Percentiles rank a stretch among this genome's conserved stretches.
Evolutionary conservation across 1,140 invertebrate genomes (phyloP).

Genomic region (Solen grandis): DNA sequence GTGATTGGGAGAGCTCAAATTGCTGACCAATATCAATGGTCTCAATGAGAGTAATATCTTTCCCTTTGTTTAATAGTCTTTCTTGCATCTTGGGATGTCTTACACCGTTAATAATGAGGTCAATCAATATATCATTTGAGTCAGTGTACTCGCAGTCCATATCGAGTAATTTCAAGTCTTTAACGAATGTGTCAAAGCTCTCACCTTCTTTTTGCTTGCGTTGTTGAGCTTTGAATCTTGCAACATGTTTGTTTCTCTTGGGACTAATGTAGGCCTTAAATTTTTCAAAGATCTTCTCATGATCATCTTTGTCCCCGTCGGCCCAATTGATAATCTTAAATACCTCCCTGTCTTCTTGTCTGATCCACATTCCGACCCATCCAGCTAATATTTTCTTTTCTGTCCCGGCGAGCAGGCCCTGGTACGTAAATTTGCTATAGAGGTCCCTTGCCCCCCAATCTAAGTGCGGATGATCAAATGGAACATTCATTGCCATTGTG

Average conservation of each 20-base stretch:
- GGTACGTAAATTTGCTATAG: constrained; percentile 33
- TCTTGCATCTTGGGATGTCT: constrained; percentile 19
- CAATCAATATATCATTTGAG: constrained; percentile 18
- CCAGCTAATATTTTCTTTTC: constrained; percentile 31
- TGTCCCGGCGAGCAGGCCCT: constrained; percentile 33
- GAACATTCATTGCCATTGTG: too few species aligned
- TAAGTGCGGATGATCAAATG: too few species aligned
- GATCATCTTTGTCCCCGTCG: constrained; percentile 40
- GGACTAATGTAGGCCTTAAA: constrained; percentile 43
- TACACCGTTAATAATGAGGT: constrained; percentile 28
- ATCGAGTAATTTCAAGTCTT: neutral
- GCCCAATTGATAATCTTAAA: constrained; percentile 52
- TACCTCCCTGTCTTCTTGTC: constrained; percentile 45
- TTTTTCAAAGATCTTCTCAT: constrained; percentile 36
- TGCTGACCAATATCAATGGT: constrained; percentile 26
- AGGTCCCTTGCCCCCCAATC: too few species aligned
- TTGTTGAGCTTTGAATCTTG: neutral
- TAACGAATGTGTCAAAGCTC: neutral
- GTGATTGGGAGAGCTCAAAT: constrained; percentile 7
- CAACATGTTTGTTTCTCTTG: constrained; percentile 8
- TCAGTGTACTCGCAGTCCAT: constrained; percentile 27
- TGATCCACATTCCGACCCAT: constrained; percentile 53
- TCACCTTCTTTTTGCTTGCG: neutral
- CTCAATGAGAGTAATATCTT: neutral
- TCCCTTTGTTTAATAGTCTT: constrained; percentile 7